Percentiles rank a stretch among this genome's conserved stretches.
Evolutionary conservation across 2,888 invertebrate species (phyloP).

Genomic region (Villa cingulata): DNA sequence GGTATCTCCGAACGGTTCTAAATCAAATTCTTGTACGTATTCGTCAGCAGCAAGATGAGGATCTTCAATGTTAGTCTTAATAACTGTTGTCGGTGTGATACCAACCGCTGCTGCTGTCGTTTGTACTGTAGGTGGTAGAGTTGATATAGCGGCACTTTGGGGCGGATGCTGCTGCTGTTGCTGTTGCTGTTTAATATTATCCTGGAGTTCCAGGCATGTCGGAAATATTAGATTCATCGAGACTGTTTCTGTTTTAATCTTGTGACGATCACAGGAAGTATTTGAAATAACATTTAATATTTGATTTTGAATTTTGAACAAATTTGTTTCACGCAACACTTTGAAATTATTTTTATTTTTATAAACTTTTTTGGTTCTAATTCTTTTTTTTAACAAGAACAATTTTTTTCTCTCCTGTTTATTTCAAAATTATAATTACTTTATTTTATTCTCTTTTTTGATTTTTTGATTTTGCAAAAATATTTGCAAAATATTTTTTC

Average conservation of each 20-base stretch:
- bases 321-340: neutral
- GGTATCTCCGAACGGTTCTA: conserved; percentile 73
- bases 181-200: neutral
- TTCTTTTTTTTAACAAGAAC: no score
- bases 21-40: conserved; percentile 82
- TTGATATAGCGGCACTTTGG: no score
- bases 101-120: neutral
- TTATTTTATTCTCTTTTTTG: no score
- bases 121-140: neutral
- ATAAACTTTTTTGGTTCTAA: neutral
- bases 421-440: no score
- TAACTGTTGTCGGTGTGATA: neutral
- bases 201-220: neutral
- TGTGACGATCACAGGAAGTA: neutral
- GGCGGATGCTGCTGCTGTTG: no score
- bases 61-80: conserved; percentile 44
- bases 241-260: neutral
- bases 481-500: no score
- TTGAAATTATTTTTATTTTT: no score
- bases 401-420: no score
- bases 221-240: neutral
- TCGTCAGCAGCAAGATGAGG: conserved; percentile 73
- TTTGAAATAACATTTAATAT: neutral
- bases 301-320: neutral
- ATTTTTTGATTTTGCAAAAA: no score